Evolutionary conservation across 2,888 invertebrate species (phyloP).

Genomic region (Cremastinae sp.): DNA sequence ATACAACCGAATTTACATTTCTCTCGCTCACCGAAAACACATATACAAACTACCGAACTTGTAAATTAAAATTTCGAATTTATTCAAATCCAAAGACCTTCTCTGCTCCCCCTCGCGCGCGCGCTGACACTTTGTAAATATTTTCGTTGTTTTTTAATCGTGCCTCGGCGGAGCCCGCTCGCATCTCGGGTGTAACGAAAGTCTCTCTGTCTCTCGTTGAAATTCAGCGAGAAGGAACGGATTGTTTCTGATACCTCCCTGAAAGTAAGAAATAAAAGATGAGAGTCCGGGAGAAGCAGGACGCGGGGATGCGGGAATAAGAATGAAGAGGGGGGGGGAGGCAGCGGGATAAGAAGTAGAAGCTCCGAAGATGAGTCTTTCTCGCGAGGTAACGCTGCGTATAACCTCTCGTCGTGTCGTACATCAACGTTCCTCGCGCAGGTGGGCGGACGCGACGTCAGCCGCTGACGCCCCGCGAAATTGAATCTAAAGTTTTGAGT

Average conservation of each 20-base stretch:
- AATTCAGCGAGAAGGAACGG: slow-evolving; percentile 52
- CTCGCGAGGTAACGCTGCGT: slow-evolving; percentile 37
- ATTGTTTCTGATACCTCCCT: slow-evolving; percentile 53
- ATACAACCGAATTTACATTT: too few relatives aligned
- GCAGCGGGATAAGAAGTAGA: slow-evolving; percentile 25
- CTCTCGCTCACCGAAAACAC: background rate
- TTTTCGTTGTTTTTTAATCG: too few relatives aligned
- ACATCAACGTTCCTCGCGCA: slow-evolving; percentile 72
- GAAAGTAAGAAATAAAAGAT: slow-evolving; percentile 21
- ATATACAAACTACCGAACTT: background rate
- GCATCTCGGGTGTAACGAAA: too few relatives aligned
- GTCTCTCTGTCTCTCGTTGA: slow-evolving; percentile 35
- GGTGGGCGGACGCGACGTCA: slow-evolving; percentile 80
- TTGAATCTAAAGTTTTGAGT: slow-evolving; percentile 79
- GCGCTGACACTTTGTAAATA: too few relatives aligned
- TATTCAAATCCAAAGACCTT: too few relatives aligned
- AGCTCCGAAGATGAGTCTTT: slow-evolving; percentile 55
- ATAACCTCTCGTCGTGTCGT: slow-evolving; percentile 65
- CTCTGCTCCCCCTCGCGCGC: background rate
- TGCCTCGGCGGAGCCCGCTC: too few relatives aligned
- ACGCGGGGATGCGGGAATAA: slow-evolving; percentile 6
- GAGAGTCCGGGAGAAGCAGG: slow-evolving; percentile 9
- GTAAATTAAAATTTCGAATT: too few relatives aligned
- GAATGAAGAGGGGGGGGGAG: slow-evolving; percentile 26
- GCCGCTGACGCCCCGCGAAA: slow-evolving; percentile 79